These are phyloP conservation scores for Carassius gibelio DNA, from an alignment of 2,113 vertebrate species.

Conservation along the genomic window DNA sequence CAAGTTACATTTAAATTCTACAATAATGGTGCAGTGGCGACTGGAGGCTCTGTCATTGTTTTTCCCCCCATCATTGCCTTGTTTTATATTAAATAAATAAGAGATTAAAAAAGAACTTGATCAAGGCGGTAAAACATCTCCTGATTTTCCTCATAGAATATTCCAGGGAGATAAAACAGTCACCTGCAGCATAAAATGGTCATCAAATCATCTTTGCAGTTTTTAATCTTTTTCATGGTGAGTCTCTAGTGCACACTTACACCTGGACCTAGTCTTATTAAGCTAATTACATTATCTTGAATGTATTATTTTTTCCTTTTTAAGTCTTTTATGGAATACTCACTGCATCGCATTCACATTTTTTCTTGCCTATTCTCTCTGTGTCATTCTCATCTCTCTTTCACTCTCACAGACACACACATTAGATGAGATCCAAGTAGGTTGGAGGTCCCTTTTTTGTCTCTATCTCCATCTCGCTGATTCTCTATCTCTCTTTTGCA, in stretches of 20 bases:
- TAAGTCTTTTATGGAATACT: not conserved
- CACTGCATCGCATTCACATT: not conserved
- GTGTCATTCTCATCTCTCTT: not conserved
- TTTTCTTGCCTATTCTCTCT: not conserved
- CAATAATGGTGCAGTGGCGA: not conserved
- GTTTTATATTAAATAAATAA: not conserved
- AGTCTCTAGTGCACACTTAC: not conserved
- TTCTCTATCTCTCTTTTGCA: conserved; percentile 35
- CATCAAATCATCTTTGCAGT: not conserved
- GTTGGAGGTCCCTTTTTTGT: not conserved
- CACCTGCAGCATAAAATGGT: conserved; percentile 3
- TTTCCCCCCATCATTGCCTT: not conserved
- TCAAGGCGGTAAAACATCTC: not conserved
- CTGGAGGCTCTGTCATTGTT: not conserved
- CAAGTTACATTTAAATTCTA: not conserved
- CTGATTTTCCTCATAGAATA: not conserved
- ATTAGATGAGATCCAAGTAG: conserved; percentile 13
- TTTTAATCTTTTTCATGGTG: conserved; percentile 5
- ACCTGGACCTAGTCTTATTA: not conserved
- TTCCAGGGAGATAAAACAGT: not conserved
- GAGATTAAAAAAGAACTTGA: not conserved
- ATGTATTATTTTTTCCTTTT: not conserved
- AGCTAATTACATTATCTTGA: conserved; percentile 5
- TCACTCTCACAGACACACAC: not conserved
- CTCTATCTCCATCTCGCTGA: conserved; percentile 33